Evolutionary conservation across 2,888 invertebrate genomes (phyloP).

Genomic region (Formica aserva): DNA sequence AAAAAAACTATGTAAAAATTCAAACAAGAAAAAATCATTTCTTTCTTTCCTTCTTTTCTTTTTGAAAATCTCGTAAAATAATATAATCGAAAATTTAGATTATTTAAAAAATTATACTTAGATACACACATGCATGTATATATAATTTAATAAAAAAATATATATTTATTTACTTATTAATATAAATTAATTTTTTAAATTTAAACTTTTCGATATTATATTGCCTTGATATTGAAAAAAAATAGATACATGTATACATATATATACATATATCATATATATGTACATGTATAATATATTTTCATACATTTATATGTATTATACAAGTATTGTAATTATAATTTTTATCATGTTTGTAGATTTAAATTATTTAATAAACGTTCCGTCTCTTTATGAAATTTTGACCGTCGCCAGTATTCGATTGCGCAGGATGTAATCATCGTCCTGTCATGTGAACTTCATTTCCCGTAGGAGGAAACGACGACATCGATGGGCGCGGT

Average conservation of each 20-base stretch:
- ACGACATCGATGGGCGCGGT: constrained; percentile 19
- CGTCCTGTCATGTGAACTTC: constrained; percentile 41
- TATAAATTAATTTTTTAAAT: too few species aligned
- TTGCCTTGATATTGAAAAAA: too few species aligned
- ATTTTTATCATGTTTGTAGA: neutral
- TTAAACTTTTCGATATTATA: too few species aligned
- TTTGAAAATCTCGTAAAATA: neutral
- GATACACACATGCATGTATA: too few species aligned
- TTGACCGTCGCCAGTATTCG: neutral
- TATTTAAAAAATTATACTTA: neutral
- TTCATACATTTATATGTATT: neutral
- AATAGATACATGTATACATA: too few species aligned
- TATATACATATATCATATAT: too few species aligned
- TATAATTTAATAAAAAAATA: too few species aligned
- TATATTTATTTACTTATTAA: too few species aligned
- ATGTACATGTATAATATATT: too few species aligned
- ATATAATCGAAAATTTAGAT: neutral
- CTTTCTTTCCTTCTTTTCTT: neutral
- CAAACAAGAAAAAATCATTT: neutral
- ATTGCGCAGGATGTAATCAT: constrained; percentile 42
- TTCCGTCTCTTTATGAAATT: neutral
- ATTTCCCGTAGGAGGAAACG: constrained; percentile 46
- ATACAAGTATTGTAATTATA: neutral
- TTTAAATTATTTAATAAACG: constrained; percentile 22
- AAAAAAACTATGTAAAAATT: neutral